A percentile compares a stretch with the other conserved stretches of the same genome.
Conservation (phyloP, 2,888 invertebrate species). For the Shargacucullia verbasci region DNA sequence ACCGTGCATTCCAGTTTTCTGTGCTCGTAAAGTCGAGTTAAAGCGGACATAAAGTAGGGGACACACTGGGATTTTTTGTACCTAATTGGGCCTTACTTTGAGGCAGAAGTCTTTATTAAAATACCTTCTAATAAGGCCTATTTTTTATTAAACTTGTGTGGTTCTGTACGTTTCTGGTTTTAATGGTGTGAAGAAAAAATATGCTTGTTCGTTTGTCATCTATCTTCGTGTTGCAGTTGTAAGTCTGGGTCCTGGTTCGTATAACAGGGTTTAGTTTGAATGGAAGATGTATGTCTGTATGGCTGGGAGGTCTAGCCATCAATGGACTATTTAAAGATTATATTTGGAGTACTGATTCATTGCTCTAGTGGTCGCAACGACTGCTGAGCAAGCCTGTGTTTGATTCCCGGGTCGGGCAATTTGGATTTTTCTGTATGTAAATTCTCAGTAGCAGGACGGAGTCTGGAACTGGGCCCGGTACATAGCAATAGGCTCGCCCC, state of each 20-base stretch:
- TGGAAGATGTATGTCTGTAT: slow-evolving; percentile 5
- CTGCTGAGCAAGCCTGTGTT: too few species aligned
- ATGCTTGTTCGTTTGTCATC: background rate
- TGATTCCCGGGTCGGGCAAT: too few species aligned
- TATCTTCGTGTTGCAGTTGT: slow-evolving; percentile 10
- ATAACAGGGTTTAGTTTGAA: too few species aligned
- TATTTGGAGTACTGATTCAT: too few species aligned
- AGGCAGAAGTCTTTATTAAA: slow-evolving; percentile 37
- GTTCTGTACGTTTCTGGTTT: slow-evolving; percentile 5
- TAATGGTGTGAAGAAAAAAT: slow-evolving; percentile 23
- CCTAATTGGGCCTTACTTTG: slow-evolving; percentile 43
- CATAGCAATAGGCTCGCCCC: too few species aligned
- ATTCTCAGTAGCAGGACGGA: too few species aligned
- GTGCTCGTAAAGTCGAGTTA: slow-evolving; percentile 58
- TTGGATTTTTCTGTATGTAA: too few species aligned
- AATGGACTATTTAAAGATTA: too few species aligned
- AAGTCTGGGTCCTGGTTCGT: slow-evolving; percentile 3
- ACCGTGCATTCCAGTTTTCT: slow-evolving; percentile 62
- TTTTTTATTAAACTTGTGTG: slow-evolving; percentile 20
- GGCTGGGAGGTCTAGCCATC: slow-evolving; percentile 1
- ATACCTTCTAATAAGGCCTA: slow-evolving; percentile 44
- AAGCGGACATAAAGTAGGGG: slow-evolving; percentile 43
- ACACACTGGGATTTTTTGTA: slow-evolving; percentile 44
- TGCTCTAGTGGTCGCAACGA: too few species aligned
- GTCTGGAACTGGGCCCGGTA: too few species aligned